These are phyloP conservation scores for Pangasius djambal DNA, from an alignment of 2,797 vertebrate genomes.

Conservation along the genomic window DNA sequence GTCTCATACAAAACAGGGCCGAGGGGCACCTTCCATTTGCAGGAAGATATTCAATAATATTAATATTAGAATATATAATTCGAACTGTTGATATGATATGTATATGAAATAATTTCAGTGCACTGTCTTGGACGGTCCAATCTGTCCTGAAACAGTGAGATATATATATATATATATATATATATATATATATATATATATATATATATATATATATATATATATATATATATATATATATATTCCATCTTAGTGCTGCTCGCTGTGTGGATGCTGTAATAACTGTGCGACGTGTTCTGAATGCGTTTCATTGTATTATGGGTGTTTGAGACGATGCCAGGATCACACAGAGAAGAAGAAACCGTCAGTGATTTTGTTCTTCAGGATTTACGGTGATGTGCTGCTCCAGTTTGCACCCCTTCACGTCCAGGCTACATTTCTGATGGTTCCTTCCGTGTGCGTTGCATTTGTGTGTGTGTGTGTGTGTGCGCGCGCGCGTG, in stretches of 20 bases:
- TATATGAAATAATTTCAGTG: not conserved
- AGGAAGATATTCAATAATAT: not conserved
- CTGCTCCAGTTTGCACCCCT: conserved; percentile 5
- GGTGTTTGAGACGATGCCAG: not conserved
- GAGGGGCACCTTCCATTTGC: not conserved
- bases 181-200: not conserved
- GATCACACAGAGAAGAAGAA: not conserved
- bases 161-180: not conserved
- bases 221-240: not conserved
- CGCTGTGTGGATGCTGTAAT: not conserved
- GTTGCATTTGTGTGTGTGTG: not conserved
- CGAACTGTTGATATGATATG: not conserved
- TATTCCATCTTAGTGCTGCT: not conserved
- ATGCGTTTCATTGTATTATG: not conserved
- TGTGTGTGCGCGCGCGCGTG: not conserved
- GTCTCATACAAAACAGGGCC: not conserved
- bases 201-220: not conserved
- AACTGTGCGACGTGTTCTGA: conserved; percentile 9
- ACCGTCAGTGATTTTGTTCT: not conserved
- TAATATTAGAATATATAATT: not conserved
- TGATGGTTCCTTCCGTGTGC: conserved; percentile 26
- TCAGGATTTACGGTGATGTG: not conserved
- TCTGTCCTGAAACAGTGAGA: not conserved
- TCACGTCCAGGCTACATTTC: not conserved
- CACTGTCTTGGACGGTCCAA: not conserved